These are phyloP conservation scores for Drosophila azteca DNA, from an alignment of 1,140 invertebrate genomes.

Conservation along the genomic window DNA sequence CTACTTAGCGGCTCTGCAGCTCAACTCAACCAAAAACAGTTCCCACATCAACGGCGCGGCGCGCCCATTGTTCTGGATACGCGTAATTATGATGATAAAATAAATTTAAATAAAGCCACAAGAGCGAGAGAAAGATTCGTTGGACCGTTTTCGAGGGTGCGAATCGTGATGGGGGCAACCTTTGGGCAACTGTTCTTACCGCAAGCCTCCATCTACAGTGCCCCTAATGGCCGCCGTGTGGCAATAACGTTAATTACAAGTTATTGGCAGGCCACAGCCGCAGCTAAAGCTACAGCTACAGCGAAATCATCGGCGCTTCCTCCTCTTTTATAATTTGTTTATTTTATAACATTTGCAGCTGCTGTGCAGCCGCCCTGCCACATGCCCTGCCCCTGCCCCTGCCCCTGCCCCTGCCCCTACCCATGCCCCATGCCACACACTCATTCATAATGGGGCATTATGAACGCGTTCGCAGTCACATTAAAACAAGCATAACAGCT, in stretches of 20 bases:
- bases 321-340: constrained; percentile 59
- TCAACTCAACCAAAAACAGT: constrained; percentile 6
- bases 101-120: constrained; percentile 23
- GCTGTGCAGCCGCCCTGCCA: constrained; percentile 9
- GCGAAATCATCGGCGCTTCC: constrained; percentile 32
- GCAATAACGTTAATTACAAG: constrained; percentile 41
- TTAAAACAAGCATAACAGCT: constrained; percentile 80
- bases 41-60: constrained; percentile 54
- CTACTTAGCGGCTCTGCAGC: constrained; percentile 54
- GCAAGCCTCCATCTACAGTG: constrained; percentile 2
- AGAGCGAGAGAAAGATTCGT: not conserved
- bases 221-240: constrained; percentile 18
- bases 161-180: not conserved
- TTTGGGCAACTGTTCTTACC: constrained; percentile 20
- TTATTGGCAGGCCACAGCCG: constrained; percentile 28
- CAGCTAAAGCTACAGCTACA: not conserved
- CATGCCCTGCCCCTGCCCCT: constrained; percentile 18
- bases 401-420: not conserved
- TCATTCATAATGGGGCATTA: constrained; percentile 69
- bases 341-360: constrained; percentile 71
- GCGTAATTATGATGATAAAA: constrained; percentile 40
- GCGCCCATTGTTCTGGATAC: constrained; percentile 53
- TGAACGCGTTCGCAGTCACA: constrained; percentile 72
- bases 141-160: constrained; percentile 4
- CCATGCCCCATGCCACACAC: constrained; percentile 26